These are phyloP conservation scores for Natrix natrix DNA, from an alignment of 2,797 vertebrate genomes.

Conservation along the genomic window DNA sequence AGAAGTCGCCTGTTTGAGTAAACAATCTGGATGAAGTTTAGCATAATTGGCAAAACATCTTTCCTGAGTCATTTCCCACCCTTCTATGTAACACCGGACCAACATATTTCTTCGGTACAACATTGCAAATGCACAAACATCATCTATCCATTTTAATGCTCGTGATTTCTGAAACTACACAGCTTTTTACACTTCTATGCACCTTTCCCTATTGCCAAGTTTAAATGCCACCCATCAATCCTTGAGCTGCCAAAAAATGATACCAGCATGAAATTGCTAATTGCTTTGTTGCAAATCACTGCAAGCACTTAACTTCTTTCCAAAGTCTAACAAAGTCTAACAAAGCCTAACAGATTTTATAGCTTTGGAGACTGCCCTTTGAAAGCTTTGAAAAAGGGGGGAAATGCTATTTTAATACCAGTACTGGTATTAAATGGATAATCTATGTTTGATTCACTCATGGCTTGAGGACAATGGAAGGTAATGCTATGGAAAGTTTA, in stretches of 20 bases:
- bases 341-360: background rate
- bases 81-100: background rate
- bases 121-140: background rate
- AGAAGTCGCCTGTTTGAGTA: background rate
- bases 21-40: slow-evolving; percentile 17
- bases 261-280: background rate
- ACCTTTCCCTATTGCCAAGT: background rate
- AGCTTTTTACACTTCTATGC: background rate
- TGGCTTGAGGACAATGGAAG: background rate
- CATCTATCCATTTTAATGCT: background rate
- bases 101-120: background rate
- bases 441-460: background rate
- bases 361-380: background rate
- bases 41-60: slow-evolving; percentile 11
- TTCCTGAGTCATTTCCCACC: background rate
- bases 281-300: background rate
- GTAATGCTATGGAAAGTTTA: background rate
- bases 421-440: background rate
- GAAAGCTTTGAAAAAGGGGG: background rate
- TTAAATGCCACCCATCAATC: background rate
- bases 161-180: background rate
- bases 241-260: background rate
- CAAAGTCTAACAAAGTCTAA: background rate
- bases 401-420: background rate
- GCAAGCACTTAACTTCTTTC: background rate